These are phyloP conservation scores for Nasonia vitripennis DNA, from an alignment of 1,140 invertebrate genomes.

Conservation along the genomic window DNA sequence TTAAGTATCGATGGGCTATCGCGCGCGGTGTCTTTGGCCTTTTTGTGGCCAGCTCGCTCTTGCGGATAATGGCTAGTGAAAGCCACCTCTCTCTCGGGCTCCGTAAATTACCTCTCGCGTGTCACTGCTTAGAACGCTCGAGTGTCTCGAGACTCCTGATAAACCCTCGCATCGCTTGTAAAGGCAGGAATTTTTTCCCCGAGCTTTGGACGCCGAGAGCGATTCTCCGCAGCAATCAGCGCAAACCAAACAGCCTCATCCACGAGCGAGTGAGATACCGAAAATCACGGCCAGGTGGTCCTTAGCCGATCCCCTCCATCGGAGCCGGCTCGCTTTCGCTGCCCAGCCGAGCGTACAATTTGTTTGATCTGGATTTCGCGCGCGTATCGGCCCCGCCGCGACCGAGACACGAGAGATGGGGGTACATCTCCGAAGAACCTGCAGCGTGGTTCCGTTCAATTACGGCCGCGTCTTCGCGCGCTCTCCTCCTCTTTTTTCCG, in stretches of 20 bases:
- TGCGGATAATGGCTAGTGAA: too few relatives aligned
- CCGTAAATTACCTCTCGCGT: too few relatives aligned
- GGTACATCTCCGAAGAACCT: conserved; percentile 22
- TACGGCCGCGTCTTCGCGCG: conserved; percentile 19
- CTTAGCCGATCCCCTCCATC: conserved; percentile 2
- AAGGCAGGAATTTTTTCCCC: too few relatives aligned
- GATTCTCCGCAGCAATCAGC: not conserved
- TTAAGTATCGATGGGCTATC: too few relatives aligned
- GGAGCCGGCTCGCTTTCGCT: not conserved
- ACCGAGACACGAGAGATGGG: conserved; percentile 19
- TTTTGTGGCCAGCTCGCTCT: too few relatives aligned
- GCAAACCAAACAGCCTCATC: not conserved
- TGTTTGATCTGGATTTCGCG: conserved; percentile 57
- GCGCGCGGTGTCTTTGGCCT: too few relatives aligned
- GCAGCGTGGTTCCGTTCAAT: conserved; percentile 57
- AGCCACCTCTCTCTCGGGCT: too few relatives aligned
- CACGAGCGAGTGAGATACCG: not conserved
- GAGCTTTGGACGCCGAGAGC: too few relatives aligned
- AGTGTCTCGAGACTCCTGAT: too few relatives aligned
- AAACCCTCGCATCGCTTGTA: too few relatives aligned
- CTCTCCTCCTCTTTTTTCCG: not conserved
- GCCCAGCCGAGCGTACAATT: conserved; percentile 55
- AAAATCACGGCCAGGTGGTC: conserved; percentile 17
- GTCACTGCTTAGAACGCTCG: too few relatives aligned
- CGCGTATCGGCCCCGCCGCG: not conserved